Evolutionary conservation across 2,797 vertebrate species (phyloP).

Genomic region (Trachurus trachurus): DNA sequence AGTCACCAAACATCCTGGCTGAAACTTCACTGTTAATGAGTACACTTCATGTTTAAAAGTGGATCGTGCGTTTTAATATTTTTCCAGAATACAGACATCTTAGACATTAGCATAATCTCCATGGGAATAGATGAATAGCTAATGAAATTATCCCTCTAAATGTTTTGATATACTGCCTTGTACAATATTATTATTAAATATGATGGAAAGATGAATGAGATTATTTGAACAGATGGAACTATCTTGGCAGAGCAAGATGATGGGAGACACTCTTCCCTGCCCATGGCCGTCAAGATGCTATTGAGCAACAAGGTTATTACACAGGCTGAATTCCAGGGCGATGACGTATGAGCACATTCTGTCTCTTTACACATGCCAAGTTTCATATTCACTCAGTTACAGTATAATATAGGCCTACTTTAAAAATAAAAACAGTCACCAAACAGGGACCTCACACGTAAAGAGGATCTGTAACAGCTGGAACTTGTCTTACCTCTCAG

Average conservation of each 20-base stretch:
- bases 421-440: neutral
- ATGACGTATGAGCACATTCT: constrained; percentile 2
- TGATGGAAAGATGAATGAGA: constrained; percentile 2
- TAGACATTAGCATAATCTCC: neutral
- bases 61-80: fast-evolving
- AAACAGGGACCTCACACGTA: neutral
- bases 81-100: neutral
- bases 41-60: neutral
- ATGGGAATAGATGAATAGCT: neutral
- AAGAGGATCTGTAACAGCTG: neutral
- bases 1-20: neutral
- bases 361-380: neutral
- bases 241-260: constrained; percentile 13
- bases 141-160: constrained; percentile 3
- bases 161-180: neutral
- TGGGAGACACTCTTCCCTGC: constrained; percentile 10
- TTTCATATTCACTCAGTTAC: neutral
- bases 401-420: neutral
- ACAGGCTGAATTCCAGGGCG: neutral
- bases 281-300: neutral
- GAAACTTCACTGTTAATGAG: neutral
- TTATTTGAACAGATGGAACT: constrained; percentile 30
- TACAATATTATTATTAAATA: constrained; percentile 16
- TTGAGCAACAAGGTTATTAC: constrained; percentile 13
- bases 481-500: constrained; percentile 88